Evolutionary conservation across 2,888 invertebrate genomes (phyloP).

Genomic region (Troides aeacus): DNA sequence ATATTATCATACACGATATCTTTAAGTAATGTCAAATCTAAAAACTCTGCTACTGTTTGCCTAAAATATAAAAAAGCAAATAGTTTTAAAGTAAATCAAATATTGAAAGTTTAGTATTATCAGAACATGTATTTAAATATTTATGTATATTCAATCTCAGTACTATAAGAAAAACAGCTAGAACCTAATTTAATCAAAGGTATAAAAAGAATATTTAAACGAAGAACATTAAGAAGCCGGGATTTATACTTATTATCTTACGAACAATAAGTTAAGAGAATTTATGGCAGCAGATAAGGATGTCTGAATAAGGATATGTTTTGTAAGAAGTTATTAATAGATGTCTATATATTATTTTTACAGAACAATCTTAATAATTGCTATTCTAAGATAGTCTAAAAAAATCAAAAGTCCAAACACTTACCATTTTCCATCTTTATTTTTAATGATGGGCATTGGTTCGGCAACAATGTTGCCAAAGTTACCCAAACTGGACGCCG

Average conservation of each 20-base stretch:
- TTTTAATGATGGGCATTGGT: conserved; percentile 73
- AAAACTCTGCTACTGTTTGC: conserved; percentile 79
- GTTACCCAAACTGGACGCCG: conserved; percentile 70
- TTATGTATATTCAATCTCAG: not conserved
- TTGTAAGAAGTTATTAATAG: too few species aligned
- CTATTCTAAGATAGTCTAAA: too few species aligned
- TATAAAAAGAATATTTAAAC: not conserved
- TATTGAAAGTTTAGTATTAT: not conserved
- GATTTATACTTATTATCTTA: not conserved
- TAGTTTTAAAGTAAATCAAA: not conserved
- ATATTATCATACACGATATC: conserved; percentile 84
- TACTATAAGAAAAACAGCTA: not conserved
- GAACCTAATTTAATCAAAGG: not conserved
- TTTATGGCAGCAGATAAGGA: not conserved
- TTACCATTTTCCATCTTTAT: conserved; percentile 76
- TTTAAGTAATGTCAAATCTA: conserved; percentile 82
- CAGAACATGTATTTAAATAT: too few species aligned
- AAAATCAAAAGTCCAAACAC: conserved; percentile 24
- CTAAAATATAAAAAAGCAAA: conserved; percentile 48
- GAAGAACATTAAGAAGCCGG: not conserved
- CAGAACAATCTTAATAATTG: too few species aligned
- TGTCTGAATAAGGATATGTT: not conserved
- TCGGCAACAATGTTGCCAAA: conserved; percentile 67
- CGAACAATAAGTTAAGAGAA: not conserved
- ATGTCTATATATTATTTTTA: too few species aligned